phyloP scores from a whole-genome alignment of 2,797 vertebrate species.

The Pseudopleuronectes americanus region DNA sequence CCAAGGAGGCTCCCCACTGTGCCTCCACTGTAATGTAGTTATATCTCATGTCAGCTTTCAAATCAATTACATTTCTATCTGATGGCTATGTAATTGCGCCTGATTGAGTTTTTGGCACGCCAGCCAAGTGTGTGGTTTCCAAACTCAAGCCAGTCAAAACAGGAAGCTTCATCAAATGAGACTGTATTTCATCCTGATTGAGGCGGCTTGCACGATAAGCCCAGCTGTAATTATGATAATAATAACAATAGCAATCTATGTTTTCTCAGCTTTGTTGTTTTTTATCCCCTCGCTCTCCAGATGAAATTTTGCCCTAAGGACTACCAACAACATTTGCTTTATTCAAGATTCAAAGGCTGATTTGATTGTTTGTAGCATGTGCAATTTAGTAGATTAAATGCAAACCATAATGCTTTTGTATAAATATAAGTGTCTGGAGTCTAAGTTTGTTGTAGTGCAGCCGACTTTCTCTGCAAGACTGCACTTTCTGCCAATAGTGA shows the following conservation, averaged over 20 bases:
- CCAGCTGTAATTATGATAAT: conserved; percentile 77
- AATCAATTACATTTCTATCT: conserved; percentile 89
- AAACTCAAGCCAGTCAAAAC: conserved; percentile 81
- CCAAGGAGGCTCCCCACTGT: conserved; percentile 75
- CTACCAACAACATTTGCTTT: conserved; percentile 64
- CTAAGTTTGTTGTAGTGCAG: conserved; percentile 22
- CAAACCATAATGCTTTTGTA: conserved; percentile 52
- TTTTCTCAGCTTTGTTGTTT: conserved; percentile 79
- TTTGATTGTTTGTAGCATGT: conserved; percentile 72
- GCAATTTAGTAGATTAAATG: conserved; percentile 67
- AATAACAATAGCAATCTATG: conserved; percentile 80
- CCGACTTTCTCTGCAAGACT: conserved; percentile 11
- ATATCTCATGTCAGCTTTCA: conserved; percentile 88
- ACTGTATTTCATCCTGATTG: conserved; percentile 82
- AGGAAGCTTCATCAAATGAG: conserved; percentile 83
- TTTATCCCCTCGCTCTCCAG: conserved; percentile 49
- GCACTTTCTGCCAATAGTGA: background rate
- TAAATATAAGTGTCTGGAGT: conserved; percentile 34
- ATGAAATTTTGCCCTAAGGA: conserved; percentile 71
- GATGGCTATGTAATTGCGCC: conserved; percentile 85
- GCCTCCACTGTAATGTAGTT: conserved; percentile 83
- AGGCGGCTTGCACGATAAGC: conserved; percentile 74
- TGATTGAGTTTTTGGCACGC: conserved; percentile 85
- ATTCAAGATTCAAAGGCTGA: conserved; percentile 65
- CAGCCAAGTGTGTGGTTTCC: conserved; percentile 76